Base-by-base conservation (phyloP, 2,797 vertebrate species). In the Cygnus olor region DNA sequence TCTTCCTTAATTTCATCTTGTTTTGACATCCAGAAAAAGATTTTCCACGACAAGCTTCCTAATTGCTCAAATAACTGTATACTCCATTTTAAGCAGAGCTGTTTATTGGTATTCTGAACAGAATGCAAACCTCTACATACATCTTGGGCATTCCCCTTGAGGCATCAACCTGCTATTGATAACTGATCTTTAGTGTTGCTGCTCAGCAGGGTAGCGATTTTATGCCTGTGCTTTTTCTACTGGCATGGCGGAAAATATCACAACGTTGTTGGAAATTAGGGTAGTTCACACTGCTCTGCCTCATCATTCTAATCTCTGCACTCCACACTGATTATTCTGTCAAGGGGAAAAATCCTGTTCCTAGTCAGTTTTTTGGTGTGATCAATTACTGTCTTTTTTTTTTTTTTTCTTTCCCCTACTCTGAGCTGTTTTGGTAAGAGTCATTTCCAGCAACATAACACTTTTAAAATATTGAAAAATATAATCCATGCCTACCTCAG, bases 381-480 rank as follows among this genome's bases (percentile, higher is more conserved):
- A 56, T 86, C 44, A 87, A 82, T 82, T 68, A 44, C 44, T 94
- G 9, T 49, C 47, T 38, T 36, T 36, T 36, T n/a, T 38, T 53
- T 79, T 73, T 72, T 25, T 78, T 70, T 30, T 61, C 36, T 5
- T 84, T 69, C 80, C 42, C 77, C 38, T 51, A 18, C 19, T 57
- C 53, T 32, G 36, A 64, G 21, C 22, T 70, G 25, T 66, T 94
- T 86, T 73, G 16, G 28, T 63, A 53, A n/a, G 45, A 87, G 10
- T 82, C 0, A 69, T 60, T 93, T 49, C 4, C 40, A 71, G 42
- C 9, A 87, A 64, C 54, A 71, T 80, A 40, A 47, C 34, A 49
- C 15, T 73, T 80, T 85, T 72, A 63, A 82, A 94, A 69, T 40
- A 88, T 42, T 15, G 49, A 22, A 92, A 89, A 90, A 83, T 63